Evolutionary conservation across 2,113 vertebrate species (phyloP).

Genomic region (Ibidorhyncha struthersii): DNA sequence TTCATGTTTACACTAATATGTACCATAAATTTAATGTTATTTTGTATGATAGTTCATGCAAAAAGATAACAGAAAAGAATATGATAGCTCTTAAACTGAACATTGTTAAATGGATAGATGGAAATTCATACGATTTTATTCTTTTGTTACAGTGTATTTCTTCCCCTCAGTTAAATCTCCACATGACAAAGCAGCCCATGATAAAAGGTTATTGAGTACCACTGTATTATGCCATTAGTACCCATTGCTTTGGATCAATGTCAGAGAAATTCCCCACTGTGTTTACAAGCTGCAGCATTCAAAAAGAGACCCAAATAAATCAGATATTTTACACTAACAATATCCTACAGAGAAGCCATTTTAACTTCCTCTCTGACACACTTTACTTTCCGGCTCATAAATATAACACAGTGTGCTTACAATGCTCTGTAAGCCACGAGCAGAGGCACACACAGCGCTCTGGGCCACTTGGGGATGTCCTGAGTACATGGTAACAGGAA

Average conservation of each 20-base stretch:
- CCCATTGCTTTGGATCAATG: constrained; percentile 66
- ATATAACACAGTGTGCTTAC: constrained; percentile 24
- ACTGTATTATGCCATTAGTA: constrained; percentile 61
- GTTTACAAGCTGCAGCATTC: constrained; percentile 59
- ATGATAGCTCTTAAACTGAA: not conserved
- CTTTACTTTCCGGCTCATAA: constrained; percentile 57
- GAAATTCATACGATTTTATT: not conserved
- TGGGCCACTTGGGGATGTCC: not conserved
- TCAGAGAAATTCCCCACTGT: constrained; percentile 51
- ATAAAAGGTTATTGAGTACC: constrained; percentile 56
- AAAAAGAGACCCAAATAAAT: constrained; percentile 54
- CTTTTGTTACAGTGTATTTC: not conserved
- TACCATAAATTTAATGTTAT: not conserved
- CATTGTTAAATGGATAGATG: not conserved
- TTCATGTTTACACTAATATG: not conserved
- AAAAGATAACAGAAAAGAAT: not conserved
- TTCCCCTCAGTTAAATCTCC: constrained; percentile 27
- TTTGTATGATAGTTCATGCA: not conserved
- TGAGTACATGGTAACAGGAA: not conserved
- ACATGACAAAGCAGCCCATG: constrained; percentile 52
- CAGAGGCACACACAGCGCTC: not conserved
- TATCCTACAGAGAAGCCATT: constrained; percentile 44
- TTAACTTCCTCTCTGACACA: constrained; percentile 56
- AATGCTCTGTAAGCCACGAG: not conserved
- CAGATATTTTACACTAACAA: constrained; percentile 59